These are phyloP conservation scores for Eurytoma californica DNA, from an alignment of 2,888 invertebrate species.

Conservation along the genomic window DNA sequence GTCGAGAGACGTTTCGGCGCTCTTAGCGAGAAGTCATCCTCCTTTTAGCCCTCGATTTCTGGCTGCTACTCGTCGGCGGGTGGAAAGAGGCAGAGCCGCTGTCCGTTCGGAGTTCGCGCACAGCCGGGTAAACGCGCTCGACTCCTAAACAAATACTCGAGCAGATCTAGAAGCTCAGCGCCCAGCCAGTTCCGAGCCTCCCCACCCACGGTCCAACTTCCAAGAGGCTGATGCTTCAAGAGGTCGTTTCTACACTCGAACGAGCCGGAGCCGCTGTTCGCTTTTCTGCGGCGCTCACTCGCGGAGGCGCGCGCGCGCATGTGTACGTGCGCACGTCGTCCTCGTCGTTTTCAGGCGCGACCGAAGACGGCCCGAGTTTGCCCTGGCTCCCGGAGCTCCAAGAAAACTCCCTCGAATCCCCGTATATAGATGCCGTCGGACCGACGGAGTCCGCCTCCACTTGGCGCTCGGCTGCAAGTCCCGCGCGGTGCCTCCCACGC, in stretches of 20 bases:
- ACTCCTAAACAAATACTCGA: constrained; percentile 65
- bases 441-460: neutral
- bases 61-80: neutral
- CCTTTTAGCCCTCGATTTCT: constrained; percentile 33
- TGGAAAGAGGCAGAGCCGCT: neutral
- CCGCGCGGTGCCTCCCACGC: neutral
- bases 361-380: constrained; percentile 28
- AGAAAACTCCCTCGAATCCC: constrained; percentile 25
- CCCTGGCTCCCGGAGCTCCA: neutral
- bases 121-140: constrained; percentile 60
- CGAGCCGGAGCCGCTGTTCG: constrained; percentile 44
- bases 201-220: constrained; percentile 26
- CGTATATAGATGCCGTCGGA: neutral
- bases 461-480: neutral
- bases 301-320: neutral
- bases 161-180: constrained; percentile 54
- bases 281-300: constrained; percentile 3
- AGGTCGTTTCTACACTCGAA: constrained; percentile 60
- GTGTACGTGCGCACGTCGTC: neutral
- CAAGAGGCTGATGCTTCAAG: constrained; percentile 57
- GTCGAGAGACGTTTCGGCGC: neutral
- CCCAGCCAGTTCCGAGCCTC: constrained; percentile 31
- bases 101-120: constrained; percentile 39
- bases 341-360: neutral
- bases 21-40: constrained; percentile 31